phyloP scores from a whole-genome alignment of 1,140 invertebrate genomes.

The Bombus picipes region DNA sequence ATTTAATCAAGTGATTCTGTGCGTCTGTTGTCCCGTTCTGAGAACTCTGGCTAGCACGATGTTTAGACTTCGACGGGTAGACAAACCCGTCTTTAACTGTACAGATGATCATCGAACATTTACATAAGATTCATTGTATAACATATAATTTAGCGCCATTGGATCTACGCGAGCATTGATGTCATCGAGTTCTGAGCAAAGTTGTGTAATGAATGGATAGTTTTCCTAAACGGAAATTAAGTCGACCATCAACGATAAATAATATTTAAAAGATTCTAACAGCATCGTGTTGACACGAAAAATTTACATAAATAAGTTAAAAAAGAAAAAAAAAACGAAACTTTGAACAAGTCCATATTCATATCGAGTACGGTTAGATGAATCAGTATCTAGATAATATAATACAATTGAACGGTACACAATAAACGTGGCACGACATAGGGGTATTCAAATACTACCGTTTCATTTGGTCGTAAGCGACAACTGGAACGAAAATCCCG shows the following conservation, averaged over 20 bases:
- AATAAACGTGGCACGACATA: background rate
- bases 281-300: background rate
- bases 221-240: background rate
- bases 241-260: background rate
- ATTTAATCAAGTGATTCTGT: constrained; percentile 52
- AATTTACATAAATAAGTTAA: background rate
- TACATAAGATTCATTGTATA: constrained; percentile 25
- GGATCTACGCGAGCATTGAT: constrained; percentile 47
- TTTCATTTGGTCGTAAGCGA: constrained; percentile 15
- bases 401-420: background rate
- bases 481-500: constrained; percentile 44
- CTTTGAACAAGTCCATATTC: background rate
- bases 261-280: background rate
- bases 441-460: background rate
- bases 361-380: too few species aligned
- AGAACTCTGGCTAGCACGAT: constrained; percentile 7
- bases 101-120: constrained; percentile 8
- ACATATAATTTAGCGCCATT: constrained; percentile 40
- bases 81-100: constrained; percentile 1
- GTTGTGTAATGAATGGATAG: constrained; percentile 5
- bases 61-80: background rate
- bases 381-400: background rate
- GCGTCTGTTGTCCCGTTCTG: background rate
- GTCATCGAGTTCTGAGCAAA: constrained; percentile 44
- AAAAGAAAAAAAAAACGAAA: background rate